phyloP scores from a whole-genome alignment of 35 echinoderm and acorn worm genomes.

The Acanthaster planci region DNA sequence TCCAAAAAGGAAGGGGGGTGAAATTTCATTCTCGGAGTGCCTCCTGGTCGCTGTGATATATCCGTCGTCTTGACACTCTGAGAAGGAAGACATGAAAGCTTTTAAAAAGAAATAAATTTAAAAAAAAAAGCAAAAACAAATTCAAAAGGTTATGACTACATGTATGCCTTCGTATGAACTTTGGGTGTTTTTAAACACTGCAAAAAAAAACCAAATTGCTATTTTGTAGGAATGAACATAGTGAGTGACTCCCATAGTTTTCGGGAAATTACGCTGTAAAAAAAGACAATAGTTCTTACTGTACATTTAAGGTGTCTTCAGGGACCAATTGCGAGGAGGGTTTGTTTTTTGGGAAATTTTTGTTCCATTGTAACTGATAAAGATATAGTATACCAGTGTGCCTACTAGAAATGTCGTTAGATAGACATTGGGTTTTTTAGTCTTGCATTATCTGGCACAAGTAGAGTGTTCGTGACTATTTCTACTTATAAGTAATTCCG shows the following conservation, averaged over 20 bases:
- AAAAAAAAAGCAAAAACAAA: background rate
- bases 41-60: background rate
- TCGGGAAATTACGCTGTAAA: background rate
- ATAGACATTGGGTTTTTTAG: slow-evolving; percentile 1
- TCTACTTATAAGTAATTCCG: too few relatives aligned
- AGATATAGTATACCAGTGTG: slow-evolving; percentile 26
- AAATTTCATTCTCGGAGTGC: background rate
- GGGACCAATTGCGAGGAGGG: background rate
- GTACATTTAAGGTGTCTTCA: slow-evolving; percentile 5
- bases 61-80: background rate
- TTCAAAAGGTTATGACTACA: background rate
- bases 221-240: slow-evolving; percentile 27
- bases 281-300: background rate
- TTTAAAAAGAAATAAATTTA: background rate
- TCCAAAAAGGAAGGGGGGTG: too few relatives aligned
- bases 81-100: background rate
- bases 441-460: too few relatives aligned
- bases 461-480: too few relatives aligned
- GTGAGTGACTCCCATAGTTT: background rate
- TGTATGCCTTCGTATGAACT: slow-evolving; percentile 20
- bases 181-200: background rate
- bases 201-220: background rate
- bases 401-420: background rate
- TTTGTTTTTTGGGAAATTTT: background rate
- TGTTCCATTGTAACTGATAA: background rate